Base-by-base conservation (phyloP, 1,140 invertebrate genomes). In the Palaemon carinicauda region DNA sequence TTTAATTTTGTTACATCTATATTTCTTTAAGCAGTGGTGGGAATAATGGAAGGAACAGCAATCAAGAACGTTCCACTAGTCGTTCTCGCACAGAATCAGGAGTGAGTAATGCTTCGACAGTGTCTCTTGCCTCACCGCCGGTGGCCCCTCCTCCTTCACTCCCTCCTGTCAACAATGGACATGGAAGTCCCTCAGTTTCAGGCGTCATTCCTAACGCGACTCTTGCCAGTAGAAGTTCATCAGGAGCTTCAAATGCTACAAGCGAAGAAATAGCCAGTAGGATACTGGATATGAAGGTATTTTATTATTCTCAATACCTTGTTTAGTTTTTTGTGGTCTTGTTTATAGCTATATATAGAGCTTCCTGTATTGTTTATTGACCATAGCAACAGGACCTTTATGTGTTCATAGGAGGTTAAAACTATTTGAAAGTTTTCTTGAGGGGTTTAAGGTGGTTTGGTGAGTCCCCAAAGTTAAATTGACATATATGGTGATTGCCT, bases 21-120 rank as follows among this genome's bases (percentile, higher is more conserved):
- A 29, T 54, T 7, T 15, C 56, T 56, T 17, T 56, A n/a, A 24
- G 31, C 53, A 31, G 21, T 31, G 54, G 77, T 54, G 29, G 77
- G 14, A 33, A 17, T 60, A 54, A 31, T 15, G 77, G 17, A n/a
- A 29, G 53, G 21, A 51, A 65, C 27, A 78, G 41, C 41, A 29
- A 74, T 54, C 75, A 69, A 21, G 83, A 86, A 15, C 83, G 77
- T 24, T 86, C 83, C n/a, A 29, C 53, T 4, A 86, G 83, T 33
- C 83, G 83, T 21, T 86, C 83, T 41, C 83, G 83, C 19, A 86
- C 83, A 80, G 83, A 86, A 53, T 86, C 83, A 10, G 83, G 83
- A 15, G 83, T 86, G 83, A 86, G 83, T 21, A 86, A 86, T 41
- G 83, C 83, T 60, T 86, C 83, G 4, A 86, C 83, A 15, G 83